Conservation (phyloP, 1,140 invertebrate genomes). For the Laodelphax striatellus region DNA sequence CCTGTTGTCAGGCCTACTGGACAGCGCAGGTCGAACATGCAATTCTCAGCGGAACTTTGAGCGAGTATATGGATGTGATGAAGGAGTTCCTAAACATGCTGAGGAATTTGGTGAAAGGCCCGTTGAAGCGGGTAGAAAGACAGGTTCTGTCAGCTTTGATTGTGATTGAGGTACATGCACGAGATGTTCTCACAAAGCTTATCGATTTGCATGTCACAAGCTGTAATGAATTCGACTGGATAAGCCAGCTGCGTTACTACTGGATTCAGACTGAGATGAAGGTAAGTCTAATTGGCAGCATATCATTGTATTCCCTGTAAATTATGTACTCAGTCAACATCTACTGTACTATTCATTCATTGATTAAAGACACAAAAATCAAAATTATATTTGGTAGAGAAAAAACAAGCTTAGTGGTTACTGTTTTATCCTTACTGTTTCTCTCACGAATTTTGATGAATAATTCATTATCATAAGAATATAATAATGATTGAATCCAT, state of each 20-base stretch:
- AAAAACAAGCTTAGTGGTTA: too few species aligned
- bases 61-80: conserved; percentile 35
- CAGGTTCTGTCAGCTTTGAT: conserved; percentile 51
- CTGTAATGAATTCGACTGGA: conserved; percentile 69
- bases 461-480: too few species aligned
- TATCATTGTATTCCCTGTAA: too few species aligned
- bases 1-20: conserved; percentile 48
- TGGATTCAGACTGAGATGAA: conserved; percentile 12
- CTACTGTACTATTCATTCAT: too few species aligned
- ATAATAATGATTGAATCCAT: too few species aligned
- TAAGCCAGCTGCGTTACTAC: conserved; percentile 53
- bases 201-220: conserved; percentile 45
- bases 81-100: conserved; percentile 31
- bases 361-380: too few species aligned
- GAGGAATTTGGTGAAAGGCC: conserved; percentile 46
- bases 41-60: conserved; percentile 34
- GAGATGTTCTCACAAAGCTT: conserved; percentile 51
- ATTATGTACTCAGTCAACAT: too few species aligned
- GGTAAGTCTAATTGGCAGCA: neutral
- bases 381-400: too few species aligned
- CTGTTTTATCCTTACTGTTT: too few species aligned
- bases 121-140: conserved; percentile 52
- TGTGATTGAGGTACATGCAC: conserved; percentile 56
- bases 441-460: too few species aligned
- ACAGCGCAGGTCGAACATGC: conserved; percentile 45